Conservation (phyloP, 1,140 invertebrate genomes). For the Diuraphis noxia region DNA sequence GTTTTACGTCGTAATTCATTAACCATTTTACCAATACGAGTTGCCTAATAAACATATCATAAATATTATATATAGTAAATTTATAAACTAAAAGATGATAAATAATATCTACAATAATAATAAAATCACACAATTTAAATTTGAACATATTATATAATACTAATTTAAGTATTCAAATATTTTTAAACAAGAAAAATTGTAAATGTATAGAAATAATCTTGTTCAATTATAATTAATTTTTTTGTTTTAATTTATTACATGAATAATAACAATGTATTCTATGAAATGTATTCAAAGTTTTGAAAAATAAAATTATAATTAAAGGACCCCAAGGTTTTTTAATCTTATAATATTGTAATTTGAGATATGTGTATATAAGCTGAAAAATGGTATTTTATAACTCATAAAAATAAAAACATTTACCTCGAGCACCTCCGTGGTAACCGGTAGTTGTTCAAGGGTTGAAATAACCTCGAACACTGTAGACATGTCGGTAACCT, state of each 20-base stretch:
- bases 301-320: neutral
- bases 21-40: conserved; percentile 90
- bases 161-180: neutral
- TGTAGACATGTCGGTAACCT: conserved; percentile 92
- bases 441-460: conserved; percentile 89
- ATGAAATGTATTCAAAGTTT: neutral
- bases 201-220: neutral
- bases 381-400: neutral
- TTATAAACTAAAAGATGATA: neutral
- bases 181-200: neutral
- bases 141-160: no score
- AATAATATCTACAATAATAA: no score
- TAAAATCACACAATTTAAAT: neutral
- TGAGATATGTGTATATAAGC: neutral
- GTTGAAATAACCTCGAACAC: conserved; percentile 89
- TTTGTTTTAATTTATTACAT: neutral
- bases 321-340: neutral
- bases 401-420: conserved; percentile 55
- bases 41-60: conserved; percentile 64
- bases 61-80: conserved; percentile 20
- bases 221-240: neutral
- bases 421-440: conserved; percentile 93
- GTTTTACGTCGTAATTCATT: conserved; percentile 88
- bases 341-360: neutral
- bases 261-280: neutral